Conservation (phyloP, 2,888 invertebrate species). For the Chorisops tibialis region DNA sequence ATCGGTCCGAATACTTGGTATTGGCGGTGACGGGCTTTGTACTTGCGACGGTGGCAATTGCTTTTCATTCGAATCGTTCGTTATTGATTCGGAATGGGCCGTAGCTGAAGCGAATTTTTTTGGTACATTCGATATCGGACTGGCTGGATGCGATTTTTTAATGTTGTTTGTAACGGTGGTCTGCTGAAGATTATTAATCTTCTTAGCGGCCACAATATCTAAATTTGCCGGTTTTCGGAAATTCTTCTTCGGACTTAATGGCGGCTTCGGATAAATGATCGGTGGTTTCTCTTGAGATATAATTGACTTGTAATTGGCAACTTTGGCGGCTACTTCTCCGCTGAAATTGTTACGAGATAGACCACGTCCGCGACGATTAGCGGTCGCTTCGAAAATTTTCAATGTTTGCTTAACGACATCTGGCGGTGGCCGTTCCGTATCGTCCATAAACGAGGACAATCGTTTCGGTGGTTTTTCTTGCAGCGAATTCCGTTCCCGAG, state of each 20-base stretch:
- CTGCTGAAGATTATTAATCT: constrained; percentile 17
- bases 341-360: constrained; percentile 48
- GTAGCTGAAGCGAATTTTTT: constrained; percentile 27
- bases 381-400: constrained; percentile 74
- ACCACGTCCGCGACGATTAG: constrained; percentile 55
- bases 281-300: constrained; percentile 60
- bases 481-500: constrained; percentile 45
- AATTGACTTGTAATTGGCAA: constrained; percentile 62
- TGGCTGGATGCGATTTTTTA: constrained; percentile 28
- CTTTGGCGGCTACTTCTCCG: constrained; percentile 62
- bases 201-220: constrained; percentile 31
- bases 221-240: constrained; percentile 35
- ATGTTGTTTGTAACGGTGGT: constrained; percentile 9
- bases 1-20: constrained; percentile 24
- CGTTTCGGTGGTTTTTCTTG: constrained; percentile 55
- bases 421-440: constrained; percentile 79
- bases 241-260: constrained; percentile 42
- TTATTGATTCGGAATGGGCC: constrained; percentile 30
- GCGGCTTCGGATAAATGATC: constrained; percentile 54
- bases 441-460: constrained; percentile 63
- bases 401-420: constrained; percentile 85
- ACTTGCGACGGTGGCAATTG: constrained; percentile 17
- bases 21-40: constrained; percentile 6
- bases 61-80: constrained; percentile 26
- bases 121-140: constrained; percentile 30